phyloP scores from a whole-genome alignment of 2,797 vertebrate genomes.

The Phalanger gymnotis region DNA sequence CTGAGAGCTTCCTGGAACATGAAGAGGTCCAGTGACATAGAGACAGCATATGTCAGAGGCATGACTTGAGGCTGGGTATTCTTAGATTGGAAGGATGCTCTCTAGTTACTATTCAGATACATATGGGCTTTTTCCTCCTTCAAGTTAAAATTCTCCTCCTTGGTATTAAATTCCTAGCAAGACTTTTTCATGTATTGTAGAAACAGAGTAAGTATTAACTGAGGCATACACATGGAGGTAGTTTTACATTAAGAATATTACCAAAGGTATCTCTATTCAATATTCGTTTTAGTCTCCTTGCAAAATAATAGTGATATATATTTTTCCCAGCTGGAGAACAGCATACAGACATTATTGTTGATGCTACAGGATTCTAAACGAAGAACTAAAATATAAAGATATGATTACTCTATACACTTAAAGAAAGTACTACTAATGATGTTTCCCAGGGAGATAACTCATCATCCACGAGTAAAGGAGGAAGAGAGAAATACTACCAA shows the following conservation, averaged over 20 bases:
- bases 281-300: too few species aligned
- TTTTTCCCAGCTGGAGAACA: not conserved
- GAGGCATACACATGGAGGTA: not conserved
- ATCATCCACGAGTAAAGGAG: not conserved
- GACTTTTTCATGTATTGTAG: not conserved
- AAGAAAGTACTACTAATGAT: not conserved
- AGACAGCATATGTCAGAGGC: not conserved
- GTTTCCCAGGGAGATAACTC: constrained; percentile 7
- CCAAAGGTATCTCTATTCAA: not conserved
- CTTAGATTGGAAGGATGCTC: not conserved
- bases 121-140: not conserved
- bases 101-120: not conserved
- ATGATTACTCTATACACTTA: not conserved
- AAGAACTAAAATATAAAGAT: not conserved
- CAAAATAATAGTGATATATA: not conserved
- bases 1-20: not conserved
- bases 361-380: not conserved
- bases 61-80: not conserved
- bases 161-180: not conserved
- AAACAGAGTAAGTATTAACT: not conserved
- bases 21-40: not conserved
- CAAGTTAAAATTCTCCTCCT: not conserved
- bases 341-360: not conserved
- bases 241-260: not conserved
- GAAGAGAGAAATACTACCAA: constrained; percentile 11